Evolutionary conservation across 2,888 invertebrate genomes (phyloP).

Genomic region (Gymnoscelis rufifasciata): DNA sequence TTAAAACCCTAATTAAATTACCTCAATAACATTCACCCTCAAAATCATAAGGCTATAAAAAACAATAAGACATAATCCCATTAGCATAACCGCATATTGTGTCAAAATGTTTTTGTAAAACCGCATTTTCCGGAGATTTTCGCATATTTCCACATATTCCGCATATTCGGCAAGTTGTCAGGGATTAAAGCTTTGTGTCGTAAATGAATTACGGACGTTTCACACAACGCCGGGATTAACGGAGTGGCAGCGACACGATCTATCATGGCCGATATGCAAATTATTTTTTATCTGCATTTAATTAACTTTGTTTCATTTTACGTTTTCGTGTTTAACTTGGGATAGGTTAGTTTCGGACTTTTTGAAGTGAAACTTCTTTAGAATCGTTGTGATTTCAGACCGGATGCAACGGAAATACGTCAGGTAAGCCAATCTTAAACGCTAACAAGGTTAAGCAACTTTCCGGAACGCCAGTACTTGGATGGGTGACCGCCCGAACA

Average conservation of each 20-base stretch:
- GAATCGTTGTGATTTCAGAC: no score
- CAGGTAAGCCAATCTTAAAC: no score
- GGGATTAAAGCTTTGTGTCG: constrained; percentile 10
- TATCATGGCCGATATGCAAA: constrained; percentile 21
- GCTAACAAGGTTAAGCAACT: no score
- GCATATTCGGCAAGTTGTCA: constrained; percentile 17
- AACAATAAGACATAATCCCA: no score
- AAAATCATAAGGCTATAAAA: background rate
- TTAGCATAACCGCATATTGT: background rate
- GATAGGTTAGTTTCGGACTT: no score
- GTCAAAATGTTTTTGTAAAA: constrained; percentile 14
- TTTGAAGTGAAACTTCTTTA: no score
- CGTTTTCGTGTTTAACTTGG: no score
- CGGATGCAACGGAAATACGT: no score
- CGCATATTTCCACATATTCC: constrained; percentile 9
- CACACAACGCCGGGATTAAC: constrained; percentile 15
- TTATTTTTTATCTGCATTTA: constrained; percentile 15
- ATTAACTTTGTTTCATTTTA: background rate
- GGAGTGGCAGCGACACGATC: constrained; percentile 17
- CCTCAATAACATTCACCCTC: background rate
- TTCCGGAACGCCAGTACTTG: no score
- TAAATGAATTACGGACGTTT: constrained; percentile 17
- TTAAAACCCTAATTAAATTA: background rate
- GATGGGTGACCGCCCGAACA: no score
- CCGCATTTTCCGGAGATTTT: constrained; percentile 9